Evolutionary conservation across 64 coral and sea anemone genomes (phyloP).

Genomic region (Dendronephthya gigantea): DNA sequence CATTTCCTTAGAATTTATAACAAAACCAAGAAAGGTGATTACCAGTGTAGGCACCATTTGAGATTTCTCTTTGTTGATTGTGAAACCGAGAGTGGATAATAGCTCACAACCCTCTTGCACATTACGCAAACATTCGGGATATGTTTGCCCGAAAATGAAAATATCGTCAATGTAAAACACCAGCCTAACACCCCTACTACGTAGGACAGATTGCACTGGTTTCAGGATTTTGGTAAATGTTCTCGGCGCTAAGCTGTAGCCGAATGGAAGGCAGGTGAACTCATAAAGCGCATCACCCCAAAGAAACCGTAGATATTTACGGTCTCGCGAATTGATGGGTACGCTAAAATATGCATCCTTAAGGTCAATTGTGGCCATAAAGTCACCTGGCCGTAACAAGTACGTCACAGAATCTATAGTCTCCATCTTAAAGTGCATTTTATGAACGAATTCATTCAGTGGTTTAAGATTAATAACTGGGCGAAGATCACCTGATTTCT

Average conservation of each 20-base stretch:
- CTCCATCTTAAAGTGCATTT: slow-evolving; percentile 36
- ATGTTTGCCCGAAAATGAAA: neutral
- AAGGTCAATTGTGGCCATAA: no score
- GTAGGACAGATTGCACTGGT: neutral
- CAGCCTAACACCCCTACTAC: slow-evolving; percentile 9
- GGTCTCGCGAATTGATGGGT: neutral
- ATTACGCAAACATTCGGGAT: no score
- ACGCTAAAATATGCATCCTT: slow-evolving; percentile 17
- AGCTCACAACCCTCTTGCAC: no score
- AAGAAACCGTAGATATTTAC: slow-evolving; percentile 18
- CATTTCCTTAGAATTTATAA: no score
- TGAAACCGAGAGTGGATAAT: neutral
- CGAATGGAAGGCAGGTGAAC: slow-evolving; percentile 30
- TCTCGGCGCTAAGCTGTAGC: neutral
- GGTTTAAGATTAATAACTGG: no score
- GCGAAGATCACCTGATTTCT: no score
- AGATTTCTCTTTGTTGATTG: neutral
- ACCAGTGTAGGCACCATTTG: no score
- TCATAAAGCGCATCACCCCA: neutral
- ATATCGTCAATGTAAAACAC: slow-evolving; percentile 32
- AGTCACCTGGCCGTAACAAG: neutral
- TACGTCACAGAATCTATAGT: neutral
- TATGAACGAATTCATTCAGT: neutral
- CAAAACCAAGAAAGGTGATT: no score
- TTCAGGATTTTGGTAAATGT: slow-evolving; percentile 37